Evolutionary conservation across 2,888 invertebrate species (phyloP).

Genomic region (Elmis aenea): DNA sequence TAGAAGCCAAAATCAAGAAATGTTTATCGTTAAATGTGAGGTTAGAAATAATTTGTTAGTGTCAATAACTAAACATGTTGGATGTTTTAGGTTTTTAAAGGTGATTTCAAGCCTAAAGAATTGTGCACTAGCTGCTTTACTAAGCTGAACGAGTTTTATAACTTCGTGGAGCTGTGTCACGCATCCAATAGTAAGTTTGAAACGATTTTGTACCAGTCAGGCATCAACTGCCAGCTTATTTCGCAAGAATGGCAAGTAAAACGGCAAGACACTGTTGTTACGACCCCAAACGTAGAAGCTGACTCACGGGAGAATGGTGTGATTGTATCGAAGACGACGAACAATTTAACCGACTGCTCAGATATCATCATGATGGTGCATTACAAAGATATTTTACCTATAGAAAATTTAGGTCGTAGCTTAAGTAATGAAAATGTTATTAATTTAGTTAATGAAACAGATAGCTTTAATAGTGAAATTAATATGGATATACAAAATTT

Average conservation of each 20-base stretch:
- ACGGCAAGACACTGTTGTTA: no score
- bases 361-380: constrained; percentile 5
- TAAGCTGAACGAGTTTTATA: constrained; percentile 41
- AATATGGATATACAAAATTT: no score
- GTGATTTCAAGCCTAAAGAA: constrained; percentile 43
- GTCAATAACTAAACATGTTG: constrained; percentile 3
- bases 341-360: constrained; percentile 3
- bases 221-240: no score
- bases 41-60: constrained; percentile 10
- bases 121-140: constrained; percentile 40
- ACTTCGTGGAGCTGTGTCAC: constrained; percentile 38
- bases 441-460: no score
- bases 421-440: no score
- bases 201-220: constrained; percentile 27
- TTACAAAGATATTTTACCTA: constrained; percentile 7
- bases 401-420: constrained; percentile 11
- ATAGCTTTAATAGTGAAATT: no score
- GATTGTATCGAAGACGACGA: no score
- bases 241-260: no score
- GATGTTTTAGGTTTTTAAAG: constrained; percentile 35
- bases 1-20: constrained; percentile 42
- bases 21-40: constrained; percentile 41
- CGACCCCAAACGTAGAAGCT: no score
- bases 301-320: no score
- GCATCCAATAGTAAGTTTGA: constrained; percentile 42